Conservation (phyloP, 2,888 invertebrate species). For the Busseola fusca region DNA sequence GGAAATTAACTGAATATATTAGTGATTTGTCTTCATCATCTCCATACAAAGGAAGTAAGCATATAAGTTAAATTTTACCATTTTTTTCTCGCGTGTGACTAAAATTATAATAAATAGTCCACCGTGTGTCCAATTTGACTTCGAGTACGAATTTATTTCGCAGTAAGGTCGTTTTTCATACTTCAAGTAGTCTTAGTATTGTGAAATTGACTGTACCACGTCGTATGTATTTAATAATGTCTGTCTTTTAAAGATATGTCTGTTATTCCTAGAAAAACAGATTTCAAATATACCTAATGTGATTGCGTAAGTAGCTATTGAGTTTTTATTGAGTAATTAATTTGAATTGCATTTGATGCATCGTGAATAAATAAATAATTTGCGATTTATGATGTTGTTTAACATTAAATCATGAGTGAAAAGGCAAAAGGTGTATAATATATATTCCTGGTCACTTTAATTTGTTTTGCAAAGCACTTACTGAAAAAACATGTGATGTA, state of each 20-base stretch:
- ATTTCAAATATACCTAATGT: slow-evolving; percentile 4
- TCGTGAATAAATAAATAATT: slow-evolving; percentile 20
- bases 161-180: background rate
- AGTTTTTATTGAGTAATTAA: slow-evolving; percentile 27
- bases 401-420: background rate
- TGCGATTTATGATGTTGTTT: slow-evolving; percentile 19
- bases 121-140: background rate
- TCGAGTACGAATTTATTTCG: background rate
- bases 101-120: background rate
- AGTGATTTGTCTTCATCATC: slow-evolving; percentile 3
- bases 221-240: background rate
- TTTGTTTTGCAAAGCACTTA: background rate
- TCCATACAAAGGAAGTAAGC: slow-evolving; percentile 27
- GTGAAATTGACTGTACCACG: background rate
- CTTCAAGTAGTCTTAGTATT: background rate
- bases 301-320: slow-evolving; percentile 10
- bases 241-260: slow-evolving; percentile 1
- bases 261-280: background rate
- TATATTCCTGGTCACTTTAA: background rate
- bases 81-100: background rate
- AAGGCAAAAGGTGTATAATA: background rate
- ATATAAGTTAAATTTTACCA: slow-evolving; percentile 19
- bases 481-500: no score
- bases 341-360: slow-evolving; percentile 27
- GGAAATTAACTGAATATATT: slow-evolving; percentile 32